A percentile compares a stretch with the other conserved stretches of the same genome.
Evolutionary conservation across 92 coral and sea anemone genomes (phyloP).

Genomic region (Phenganax subtilis): DNA sequence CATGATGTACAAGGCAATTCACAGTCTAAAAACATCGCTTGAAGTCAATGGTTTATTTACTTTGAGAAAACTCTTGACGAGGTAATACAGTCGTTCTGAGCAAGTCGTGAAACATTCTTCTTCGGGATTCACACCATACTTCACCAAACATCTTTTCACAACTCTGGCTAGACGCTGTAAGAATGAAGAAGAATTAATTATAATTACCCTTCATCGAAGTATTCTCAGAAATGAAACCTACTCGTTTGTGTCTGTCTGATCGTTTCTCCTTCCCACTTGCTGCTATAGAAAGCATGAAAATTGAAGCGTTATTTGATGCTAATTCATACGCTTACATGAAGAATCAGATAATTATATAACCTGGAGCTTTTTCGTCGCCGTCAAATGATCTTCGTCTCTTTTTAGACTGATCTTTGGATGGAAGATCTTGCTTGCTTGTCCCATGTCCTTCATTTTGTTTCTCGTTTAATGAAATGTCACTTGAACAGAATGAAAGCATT

Average conservation of each 20-base stretch:
- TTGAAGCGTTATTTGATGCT: neutral
- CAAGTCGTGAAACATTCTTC: constrained; percentile 55
- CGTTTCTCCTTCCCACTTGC: constrained; percentile 60
- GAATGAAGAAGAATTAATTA: neutral
- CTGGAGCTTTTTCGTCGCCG: constrained; percentile 6
- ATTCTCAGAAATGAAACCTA: neutral
- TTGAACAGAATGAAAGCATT: neutral
- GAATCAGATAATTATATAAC: neutral
- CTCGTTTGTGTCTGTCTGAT: constrained; percentile 76
- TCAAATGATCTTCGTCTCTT: constrained; percentile 30
- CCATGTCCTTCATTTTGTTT: neutral
- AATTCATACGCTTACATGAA: neutral
- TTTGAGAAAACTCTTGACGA: constrained; percentile 89
- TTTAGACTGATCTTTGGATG: neutral
- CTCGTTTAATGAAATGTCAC: neutral
- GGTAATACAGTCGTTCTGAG: constrained; percentile 65
- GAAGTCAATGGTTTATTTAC: constrained; percentile 26
- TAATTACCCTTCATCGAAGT: neutral
- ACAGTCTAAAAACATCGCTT: too few species aligned
- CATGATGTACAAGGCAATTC: too few species aligned
- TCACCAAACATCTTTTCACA: constrained; percentile 60
- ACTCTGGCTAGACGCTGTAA: constrained; percentile 77
- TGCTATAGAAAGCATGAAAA: neutral
- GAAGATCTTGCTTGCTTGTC: neutral
- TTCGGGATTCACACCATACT: constrained; percentile 57